Evolutionary conservation across 2,888 invertebrate genomes (phyloP).

Genomic region (Lochmaea capreae): DNA sequence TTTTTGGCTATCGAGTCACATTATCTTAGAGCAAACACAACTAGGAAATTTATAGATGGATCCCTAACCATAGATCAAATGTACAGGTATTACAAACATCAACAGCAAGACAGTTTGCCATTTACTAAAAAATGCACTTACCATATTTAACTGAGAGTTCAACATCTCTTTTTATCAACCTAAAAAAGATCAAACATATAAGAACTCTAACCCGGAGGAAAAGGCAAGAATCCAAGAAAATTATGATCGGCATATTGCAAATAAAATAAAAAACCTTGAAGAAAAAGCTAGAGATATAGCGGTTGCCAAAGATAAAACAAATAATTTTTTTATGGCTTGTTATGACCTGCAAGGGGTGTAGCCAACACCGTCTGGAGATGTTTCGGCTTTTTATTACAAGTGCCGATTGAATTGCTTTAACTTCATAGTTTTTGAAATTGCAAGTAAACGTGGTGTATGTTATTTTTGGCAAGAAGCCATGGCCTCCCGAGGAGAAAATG

Average conservation of each 20-base stretch:
- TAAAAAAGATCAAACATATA: background rate
- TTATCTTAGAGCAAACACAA: constrained; percentile 16
- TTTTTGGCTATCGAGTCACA: constrained; percentile 5
- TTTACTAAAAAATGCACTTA: background rate
- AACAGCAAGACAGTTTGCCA: background rate
- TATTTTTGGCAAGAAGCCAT: constrained; percentile 20
- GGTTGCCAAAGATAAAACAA: background rate
- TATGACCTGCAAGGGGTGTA: constrained; percentile 9
- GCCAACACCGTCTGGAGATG: constrained; percentile 14
- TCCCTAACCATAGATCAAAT: constrained; percentile 6
- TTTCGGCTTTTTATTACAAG: constrained; percentile 25
- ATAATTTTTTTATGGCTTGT: constrained; percentile 19
- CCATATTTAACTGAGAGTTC: background rate
- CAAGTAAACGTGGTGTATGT: constrained; percentile 25
- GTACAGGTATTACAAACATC: constrained; percentile 11
- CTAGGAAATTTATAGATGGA: constrained; percentile 8
- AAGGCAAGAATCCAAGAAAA: background rate
- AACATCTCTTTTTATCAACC: background rate
- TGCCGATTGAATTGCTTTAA: constrained; percentile 29
- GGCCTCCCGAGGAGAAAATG: background rate
- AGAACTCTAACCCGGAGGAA: background rate
- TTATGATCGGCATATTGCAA: background rate
- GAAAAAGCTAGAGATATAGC: background rate
- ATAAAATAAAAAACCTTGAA: background rate
- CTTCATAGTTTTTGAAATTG: constrained; percentile 37